Evolutionary conservation across 2,888 invertebrate species (phyloP).

Genomic region (Eristalis intricaria): DNA sequence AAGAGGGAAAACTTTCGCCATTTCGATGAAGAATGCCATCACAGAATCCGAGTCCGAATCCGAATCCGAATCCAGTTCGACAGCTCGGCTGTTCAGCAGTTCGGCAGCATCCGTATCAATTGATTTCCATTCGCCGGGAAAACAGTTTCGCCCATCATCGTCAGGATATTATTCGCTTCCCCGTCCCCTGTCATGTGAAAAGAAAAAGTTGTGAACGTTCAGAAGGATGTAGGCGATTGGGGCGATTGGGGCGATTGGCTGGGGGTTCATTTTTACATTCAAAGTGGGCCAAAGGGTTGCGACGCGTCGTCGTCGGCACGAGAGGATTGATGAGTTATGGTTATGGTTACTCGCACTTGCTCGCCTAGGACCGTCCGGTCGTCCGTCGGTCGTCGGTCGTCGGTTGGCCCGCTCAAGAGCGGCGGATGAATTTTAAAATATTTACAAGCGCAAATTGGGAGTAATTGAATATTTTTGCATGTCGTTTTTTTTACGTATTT

Average conservation of each 20-base stretch:
- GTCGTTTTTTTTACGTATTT: neutral
- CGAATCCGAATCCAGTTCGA: neutral
- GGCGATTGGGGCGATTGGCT: neutral
- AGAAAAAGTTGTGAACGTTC: conserved; percentile 27
- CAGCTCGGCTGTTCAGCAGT: neutral
- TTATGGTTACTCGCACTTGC: conserved; percentile 21
- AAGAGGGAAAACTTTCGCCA: neutral
- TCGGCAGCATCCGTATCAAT: neutral
- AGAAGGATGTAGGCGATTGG: neutral
- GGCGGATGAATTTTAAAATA: conserved; percentile 43
- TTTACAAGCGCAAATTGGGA: conserved; percentile 53
- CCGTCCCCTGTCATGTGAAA: conserved; percentile 11
- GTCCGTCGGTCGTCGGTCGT: neutral
- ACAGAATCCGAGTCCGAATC: neutral
- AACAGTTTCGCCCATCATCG: neutral
- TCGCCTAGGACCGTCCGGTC: neutral
- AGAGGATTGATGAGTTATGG: conserved; percentile 57
- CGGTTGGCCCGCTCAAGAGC: neutral
- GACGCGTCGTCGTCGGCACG: neutral
- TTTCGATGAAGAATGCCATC: neutral
- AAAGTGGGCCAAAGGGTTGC: conserved; percentile 37
- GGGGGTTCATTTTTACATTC: neutral
- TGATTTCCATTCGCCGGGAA: neutral
- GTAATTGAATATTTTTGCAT: conserved; percentile 60
- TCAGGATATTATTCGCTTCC: conserved; percentile 35